These are phyloP conservation scores for Drosophila dives DNA, from an alignment of 2,888 invertebrate genomes.

Conservation along the genomic window DNA sequence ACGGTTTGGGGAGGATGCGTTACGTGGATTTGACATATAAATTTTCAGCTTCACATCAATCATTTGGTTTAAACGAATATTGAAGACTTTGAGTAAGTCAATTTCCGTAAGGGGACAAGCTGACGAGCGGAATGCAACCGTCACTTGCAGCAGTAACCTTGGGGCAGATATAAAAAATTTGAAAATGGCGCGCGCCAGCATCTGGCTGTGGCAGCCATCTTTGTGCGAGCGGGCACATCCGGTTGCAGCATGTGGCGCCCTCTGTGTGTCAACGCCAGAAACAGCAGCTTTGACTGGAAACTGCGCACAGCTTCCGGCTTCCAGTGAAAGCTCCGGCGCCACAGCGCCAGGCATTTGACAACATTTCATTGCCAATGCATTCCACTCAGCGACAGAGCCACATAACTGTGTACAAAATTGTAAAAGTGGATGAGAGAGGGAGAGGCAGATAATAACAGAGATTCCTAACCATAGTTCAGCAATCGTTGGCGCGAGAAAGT, in stretches of 20 bases:
- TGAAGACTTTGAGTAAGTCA: constrained; percentile 15
- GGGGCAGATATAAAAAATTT: background rate
- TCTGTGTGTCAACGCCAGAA: constrained; percentile 25
- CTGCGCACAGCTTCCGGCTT: constrained; percentile 68
- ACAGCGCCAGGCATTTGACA: constrained; percentile 33
- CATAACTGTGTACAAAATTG: background rate
- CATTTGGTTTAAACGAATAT: background rate
- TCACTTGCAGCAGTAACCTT: constrained; percentile 10
- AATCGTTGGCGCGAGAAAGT: constrained; percentile 11
- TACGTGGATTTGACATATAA: background rate
- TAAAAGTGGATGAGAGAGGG: background rate
- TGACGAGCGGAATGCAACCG: background rate
- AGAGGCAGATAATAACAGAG: constrained; percentile 40
- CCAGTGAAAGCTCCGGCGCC: constrained; percentile 43
- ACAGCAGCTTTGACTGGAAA: constrained; percentile 52
- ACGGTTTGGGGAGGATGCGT: background rate
- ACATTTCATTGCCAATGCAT: constrained; percentile 34
- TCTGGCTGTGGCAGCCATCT: constrained; percentile 32
- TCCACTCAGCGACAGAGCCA: constrained; percentile 7
- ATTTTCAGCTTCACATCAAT: constrained; percentile 3
- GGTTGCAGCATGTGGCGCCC: constrained; percentile 34
- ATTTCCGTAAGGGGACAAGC: background rate
- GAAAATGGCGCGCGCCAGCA: constrained; percentile 34
- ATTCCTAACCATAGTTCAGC: constrained; percentile 6
- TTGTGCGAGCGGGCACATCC: constrained; percentile 13